These are phyloP conservation scores for Neosilurus hyrtlii DNA, from an alignment of 2,797 vertebrate genomes.

Conservation along the genomic window DNA sequence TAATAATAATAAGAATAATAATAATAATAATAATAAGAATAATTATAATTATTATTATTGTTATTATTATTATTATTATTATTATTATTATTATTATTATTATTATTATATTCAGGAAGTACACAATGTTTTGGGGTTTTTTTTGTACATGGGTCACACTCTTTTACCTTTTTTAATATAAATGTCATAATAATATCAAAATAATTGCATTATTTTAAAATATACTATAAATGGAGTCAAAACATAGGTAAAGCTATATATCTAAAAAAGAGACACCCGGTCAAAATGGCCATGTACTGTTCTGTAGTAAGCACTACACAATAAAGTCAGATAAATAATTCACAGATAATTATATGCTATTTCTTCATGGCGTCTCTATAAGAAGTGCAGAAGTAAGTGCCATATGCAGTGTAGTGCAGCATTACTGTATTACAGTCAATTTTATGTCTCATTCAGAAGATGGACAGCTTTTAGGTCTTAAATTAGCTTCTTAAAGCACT, in stretches of 20 bases:
- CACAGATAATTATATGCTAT: neutral
- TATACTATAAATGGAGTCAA: neutral
- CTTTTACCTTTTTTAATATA: neutral
- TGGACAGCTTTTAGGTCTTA: neutral
- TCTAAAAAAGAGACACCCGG: neutral
- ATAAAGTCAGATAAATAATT: neutral
- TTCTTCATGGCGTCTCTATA: neutral
- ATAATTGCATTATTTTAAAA: neutral
- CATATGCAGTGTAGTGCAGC: neutral
- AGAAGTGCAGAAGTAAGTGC: neutral
- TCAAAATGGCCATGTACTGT: neutral
- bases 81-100: no score
- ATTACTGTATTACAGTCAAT: conserved; percentile 20
- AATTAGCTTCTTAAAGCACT: conserved; percentile 4
- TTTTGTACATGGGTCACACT: neutral
- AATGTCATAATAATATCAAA: no score
- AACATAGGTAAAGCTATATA: conserved; percentile 1
- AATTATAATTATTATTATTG: no score
- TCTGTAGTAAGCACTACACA: neutral
- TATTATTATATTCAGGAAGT: neutral
- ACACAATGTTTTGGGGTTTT: neutral
- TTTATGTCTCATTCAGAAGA: neutral
- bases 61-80: no score
- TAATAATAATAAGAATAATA: no score
- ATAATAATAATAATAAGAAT: no score